Conservation (phyloP, 2,113 vertebrate genomes). For the Pomatostomus ruficeps region DNA sequence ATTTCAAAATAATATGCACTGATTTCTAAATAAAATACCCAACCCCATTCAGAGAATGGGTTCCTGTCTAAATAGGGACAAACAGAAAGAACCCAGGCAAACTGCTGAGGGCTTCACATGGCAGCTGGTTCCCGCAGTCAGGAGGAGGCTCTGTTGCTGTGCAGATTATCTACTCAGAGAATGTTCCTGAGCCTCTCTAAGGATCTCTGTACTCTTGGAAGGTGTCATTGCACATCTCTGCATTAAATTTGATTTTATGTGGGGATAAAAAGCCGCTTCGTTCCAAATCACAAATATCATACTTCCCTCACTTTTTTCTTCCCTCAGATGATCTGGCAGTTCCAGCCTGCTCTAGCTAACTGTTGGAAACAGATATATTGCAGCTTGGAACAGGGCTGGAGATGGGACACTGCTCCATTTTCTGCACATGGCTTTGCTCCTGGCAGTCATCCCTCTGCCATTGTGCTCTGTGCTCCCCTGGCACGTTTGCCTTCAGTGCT, state of each 20-base stretch:
- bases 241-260: not conserved
- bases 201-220: not conserved
- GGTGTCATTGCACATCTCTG: not conserved
- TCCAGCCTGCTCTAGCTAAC: not conserved
- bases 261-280: not conserved
- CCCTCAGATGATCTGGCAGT: not conserved
- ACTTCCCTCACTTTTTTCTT: not conserved
- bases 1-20: not conserved
- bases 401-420: not conserved
- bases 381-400: not conserved
- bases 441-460: not conserved
- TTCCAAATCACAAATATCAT: not conserved
- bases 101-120: not conserved
- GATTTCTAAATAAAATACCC: not conserved
- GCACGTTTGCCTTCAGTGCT: not conserved
- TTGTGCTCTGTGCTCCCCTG: fast-evolving
- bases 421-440: not conserved
- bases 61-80: not conserved
- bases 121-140: not conserved
- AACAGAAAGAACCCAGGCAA: not conserved
- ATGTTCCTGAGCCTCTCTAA: not conserved
- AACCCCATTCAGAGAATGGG: fast-evolving
- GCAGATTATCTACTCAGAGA: not conserved
- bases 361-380: not conserved
- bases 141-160: not conserved